These are phyloP conservation scores for Dasyornis broadbenti DNA, from an alignment of 2,113 vertebrate genomes.

Conservation along the genomic window DNA sequence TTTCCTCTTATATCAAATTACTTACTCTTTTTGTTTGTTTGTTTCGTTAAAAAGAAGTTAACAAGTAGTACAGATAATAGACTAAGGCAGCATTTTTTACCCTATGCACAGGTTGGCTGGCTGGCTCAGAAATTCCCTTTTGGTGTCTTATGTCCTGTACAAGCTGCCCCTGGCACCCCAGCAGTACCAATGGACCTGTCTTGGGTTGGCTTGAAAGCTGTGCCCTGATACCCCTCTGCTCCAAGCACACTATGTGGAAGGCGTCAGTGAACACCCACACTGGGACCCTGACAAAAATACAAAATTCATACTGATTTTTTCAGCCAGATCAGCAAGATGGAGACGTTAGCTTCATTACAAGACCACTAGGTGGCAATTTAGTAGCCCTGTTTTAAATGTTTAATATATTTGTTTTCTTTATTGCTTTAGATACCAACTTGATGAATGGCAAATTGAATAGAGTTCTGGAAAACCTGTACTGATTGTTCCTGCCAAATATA, in stretches of 20 bases:
- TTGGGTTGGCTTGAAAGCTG: not conserved
- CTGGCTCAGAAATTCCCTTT: not conserved
- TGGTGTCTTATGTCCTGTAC: not conserved
- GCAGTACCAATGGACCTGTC: not conserved
- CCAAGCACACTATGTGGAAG: rapidly evolving
- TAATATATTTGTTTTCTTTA: not conserved
- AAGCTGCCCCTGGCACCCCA: not conserved
- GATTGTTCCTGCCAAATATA: not conserved
- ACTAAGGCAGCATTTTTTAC: not conserved
- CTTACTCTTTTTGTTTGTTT: not conserved
- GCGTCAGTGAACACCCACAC: not conserved
- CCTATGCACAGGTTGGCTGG: not conserved
- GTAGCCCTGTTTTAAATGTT: not conserved
- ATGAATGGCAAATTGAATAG: not conserved
- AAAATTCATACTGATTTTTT: not conserved
- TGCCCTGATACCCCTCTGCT: not conserved
- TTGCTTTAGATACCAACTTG: not conserved
- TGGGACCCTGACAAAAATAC: not conserved
- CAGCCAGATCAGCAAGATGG: not conserved
- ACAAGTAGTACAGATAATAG: not conserved
- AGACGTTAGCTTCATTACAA: not conserved
- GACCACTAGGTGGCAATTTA: conserved; percentile 64
- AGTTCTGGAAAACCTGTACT: not conserved
- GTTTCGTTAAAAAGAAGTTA: not conserved
- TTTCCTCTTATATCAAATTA: not conserved